phyloP scores from a whole-genome alignment of 2,797 vertebrate genomes.

The Betta splendens region DNA sequence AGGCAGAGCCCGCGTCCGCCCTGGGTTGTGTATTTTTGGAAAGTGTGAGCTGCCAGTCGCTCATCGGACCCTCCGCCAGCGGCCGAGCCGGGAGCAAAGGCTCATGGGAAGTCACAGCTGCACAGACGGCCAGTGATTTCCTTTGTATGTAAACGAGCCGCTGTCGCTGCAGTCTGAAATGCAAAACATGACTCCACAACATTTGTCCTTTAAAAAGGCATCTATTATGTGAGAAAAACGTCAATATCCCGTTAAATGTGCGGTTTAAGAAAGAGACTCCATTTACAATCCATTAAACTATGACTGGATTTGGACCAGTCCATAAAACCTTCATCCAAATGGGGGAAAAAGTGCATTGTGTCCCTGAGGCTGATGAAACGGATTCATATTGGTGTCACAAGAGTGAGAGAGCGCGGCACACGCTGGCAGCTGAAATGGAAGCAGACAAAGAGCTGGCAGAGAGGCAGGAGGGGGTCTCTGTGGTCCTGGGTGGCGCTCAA shows the following conservation, averaged over 20 bases:
- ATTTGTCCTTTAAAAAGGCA: not conserved
- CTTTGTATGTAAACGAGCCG: not conserved
- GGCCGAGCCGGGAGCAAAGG: conserved; percentile 26
- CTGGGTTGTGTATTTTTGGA: conserved; percentile 38
- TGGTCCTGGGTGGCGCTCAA: conserved; percentile 47
- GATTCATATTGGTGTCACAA: not conserved
- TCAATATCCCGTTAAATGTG: conserved; percentile 7
- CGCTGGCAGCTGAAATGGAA: conserved; percentile 32
- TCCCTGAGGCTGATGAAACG: not conserved
- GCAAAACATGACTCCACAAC: not conserved
- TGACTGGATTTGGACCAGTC: not conserved
- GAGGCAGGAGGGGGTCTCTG: not conserved
- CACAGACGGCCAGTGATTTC: not conserved
- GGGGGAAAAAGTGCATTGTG: not conserved
- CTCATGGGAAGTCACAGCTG: conserved; percentile 31
- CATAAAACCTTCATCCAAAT: not conserved
- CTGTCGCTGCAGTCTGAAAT: conserved; percentile 5
- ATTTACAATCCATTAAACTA: not conserved
- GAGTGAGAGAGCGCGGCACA: not conserved
- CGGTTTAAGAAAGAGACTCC: not conserved
- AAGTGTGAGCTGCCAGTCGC: conserved; percentile 45
- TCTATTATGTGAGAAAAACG: too few relatives aligned
- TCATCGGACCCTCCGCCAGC: conserved; percentile 43
- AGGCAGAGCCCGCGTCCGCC: not conserved
- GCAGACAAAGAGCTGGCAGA: conserved; percentile 32